Evolutionary conservation across 2,113 vertebrate genomes (phyloP).

Genomic region (Tachycineta bicolor): DNA sequence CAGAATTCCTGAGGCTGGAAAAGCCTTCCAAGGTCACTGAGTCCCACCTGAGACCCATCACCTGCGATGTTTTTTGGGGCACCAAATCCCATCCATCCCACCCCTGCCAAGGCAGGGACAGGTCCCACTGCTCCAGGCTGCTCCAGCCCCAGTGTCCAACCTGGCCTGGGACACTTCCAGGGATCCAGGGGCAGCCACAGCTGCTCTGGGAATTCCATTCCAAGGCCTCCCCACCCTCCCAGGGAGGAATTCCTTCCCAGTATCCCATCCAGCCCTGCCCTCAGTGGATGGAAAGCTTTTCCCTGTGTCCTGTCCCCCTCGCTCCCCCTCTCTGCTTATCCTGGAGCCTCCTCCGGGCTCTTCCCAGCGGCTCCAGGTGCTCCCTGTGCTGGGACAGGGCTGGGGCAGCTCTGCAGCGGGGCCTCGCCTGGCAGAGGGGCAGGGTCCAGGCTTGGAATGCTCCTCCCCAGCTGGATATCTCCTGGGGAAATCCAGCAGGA

Average conservation of each 20-base stretch:
- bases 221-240: rapidly evolving
- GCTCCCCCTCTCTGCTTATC: background rate
- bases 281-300: background rate
- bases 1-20: background rate
- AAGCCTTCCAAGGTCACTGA: background rate
- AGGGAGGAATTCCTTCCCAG: background rate
- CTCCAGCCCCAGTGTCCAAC: too few relatives aligned
- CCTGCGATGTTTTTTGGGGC: background rate
- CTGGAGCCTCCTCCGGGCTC: background rate
- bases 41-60: rapidly evolving
- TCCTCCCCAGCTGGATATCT: background rate
- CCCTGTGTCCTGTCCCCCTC: background rate
- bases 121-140: too few relatives aligned
- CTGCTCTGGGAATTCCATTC: rapidly evolving
- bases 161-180: too few relatives aligned
- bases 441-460: background rate
- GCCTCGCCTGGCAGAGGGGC: background rate
- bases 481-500: rapidly evolving
- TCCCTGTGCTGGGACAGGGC: background rate
- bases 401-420: background rate
- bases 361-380: background rate
- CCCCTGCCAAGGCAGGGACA: background rate
- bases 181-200: background rate
- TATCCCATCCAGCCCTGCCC: background rate
- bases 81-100: background rate